phyloP scores from a whole-genome alignment of 2,797 vertebrate genomes.

The Molossus alvarezi region DNA sequence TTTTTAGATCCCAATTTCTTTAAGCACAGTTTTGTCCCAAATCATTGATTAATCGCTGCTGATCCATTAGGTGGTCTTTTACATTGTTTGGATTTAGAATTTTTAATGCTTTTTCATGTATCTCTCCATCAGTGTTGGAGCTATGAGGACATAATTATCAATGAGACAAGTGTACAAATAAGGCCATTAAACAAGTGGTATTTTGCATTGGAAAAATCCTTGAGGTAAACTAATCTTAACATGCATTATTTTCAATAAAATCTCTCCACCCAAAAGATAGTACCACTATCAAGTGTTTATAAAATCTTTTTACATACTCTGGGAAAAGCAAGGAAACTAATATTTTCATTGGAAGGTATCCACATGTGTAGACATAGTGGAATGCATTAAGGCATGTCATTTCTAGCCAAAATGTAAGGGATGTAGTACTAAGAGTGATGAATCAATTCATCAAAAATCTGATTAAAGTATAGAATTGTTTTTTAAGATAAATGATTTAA shows the following conservation, averaged over 20 bases:
- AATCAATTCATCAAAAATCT: constrained; percentile 70
- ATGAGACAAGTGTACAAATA: constrained; percentile 64
- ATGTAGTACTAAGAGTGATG: constrained; percentile 52
- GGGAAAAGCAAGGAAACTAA: constrained; percentile 77
- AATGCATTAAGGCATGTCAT: constrained; percentile 62
- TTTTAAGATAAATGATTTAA: constrained; percentile 63
- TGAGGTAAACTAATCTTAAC: constrained; percentile 73
- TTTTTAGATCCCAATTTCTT: constrained; percentile 66
- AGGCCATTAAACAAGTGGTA: constrained; percentile 43
- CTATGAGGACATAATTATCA: constrained; percentile 63
- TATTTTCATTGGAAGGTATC: constrained; percentile 80
- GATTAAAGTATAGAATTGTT: constrained; percentile 32
- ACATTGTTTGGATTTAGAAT: constrained; percentile 55
- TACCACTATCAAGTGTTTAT: constrained; percentile 66
- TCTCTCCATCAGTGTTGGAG: constrained; percentile 28
- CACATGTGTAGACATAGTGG: constrained; percentile 67
- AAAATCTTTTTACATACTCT: constrained; percentile 66
- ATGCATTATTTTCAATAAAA: constrained; percentile 75
- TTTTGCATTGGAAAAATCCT: constrained; percentile 71
- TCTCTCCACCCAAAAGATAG: constrained; percentile 69
- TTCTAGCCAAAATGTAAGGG: constrained; percentile 67
- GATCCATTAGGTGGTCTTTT: constrained; percentile 7
- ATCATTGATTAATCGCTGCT: background rate
- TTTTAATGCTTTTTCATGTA: constrained; percentile 42
- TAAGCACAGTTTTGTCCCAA: background rate